Conservation (phyloP, 2,888 invertebrate genomes). For the Tuberolachnus salignus region DNA sequence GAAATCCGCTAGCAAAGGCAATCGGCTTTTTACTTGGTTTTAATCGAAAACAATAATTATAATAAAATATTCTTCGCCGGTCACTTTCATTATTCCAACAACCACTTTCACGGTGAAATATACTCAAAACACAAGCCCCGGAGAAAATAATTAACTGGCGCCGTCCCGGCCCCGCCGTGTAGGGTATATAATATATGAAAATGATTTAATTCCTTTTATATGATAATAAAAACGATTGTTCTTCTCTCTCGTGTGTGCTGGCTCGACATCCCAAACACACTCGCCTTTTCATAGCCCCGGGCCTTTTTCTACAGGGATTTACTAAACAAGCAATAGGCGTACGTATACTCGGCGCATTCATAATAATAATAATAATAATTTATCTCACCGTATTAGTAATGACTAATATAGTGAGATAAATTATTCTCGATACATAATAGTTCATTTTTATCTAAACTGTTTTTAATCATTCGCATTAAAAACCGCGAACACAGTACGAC, state of each 20-base stretch:
- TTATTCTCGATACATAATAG: too few species aligned
- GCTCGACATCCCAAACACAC: conserved; percentile 20
- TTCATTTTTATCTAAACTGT: too few species aligned
- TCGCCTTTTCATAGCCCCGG: conserved; percentile 28
- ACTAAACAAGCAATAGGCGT: neutral
- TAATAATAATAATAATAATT: neutral
- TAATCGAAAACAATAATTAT: too few species aligned
- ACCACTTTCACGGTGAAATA: neutral
- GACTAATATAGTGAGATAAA: too few species aligned
- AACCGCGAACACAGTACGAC: too few species aligned
- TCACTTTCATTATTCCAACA: neutral
- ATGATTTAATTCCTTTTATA: neutral
- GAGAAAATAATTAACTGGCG: conserved; percentile 19
- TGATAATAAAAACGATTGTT: conserved; percentile 48
- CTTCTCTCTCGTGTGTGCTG: neutral
- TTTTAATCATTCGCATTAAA: too few species aligned
- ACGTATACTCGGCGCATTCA: neutral
- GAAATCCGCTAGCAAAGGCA: too few species aligned
- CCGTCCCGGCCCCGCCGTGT: neutral
- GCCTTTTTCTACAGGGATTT: neutral
- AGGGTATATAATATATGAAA: neutral
- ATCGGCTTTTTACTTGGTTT: too few species aligned
- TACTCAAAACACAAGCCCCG: neutral
- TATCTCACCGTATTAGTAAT: too few species aligned
- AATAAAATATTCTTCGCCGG: neutral